A percentile compares a stretch with the other conserved stretches of the same genome.
phyloP scores from a whole-genome alignment of 1,140 invertebrate genomes.

The Akabosia matsudoensis region DNA sequence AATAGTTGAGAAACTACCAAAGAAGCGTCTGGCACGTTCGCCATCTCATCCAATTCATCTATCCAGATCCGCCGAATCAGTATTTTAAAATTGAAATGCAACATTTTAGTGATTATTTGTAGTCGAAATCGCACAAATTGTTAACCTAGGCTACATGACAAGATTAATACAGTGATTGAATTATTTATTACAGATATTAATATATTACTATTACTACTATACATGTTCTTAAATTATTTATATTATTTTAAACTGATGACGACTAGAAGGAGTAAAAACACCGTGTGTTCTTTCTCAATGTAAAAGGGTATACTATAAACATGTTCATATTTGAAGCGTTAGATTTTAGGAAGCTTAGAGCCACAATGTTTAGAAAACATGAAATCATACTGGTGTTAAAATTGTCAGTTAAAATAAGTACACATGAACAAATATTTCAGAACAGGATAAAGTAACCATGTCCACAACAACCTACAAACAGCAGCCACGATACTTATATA shows the following conservation, averaged over 20 bases:
- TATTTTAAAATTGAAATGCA: conserved; percentile 61
- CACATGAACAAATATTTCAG: too few species aligned
- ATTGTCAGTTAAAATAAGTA: too few species aligned
- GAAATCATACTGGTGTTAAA: too few species aligned
- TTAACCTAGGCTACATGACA: too few species aligned
- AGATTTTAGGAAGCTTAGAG: too few species aligned
- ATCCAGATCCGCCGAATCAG: conserved; percentile 85
- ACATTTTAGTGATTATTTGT: conserved; percentile 12
- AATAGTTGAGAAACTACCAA: conserved; percentile 83
- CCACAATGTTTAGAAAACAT: too few species aligned
- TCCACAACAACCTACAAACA: too few species aligned
- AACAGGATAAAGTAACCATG: too few species aligned
- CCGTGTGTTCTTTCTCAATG: background rate
- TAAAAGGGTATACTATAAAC: background rate
- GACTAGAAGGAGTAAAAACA: background rate
- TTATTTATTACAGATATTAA: background rate
- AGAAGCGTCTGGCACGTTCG: conserved; percentile 89
- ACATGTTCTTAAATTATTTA: too few species aligned
- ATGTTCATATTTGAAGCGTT: too few species aligned
- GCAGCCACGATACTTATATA: too few species aligned
- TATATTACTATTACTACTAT: background rate
- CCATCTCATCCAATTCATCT: conserved; percentile 95
- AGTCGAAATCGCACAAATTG: conserved; percentile 20
- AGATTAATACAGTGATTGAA: background rate
- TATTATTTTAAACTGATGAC: background rate